Evolutionary conservation across 2,113 vertebrate species (phyloP).

Genomic region (Fregetta grallaria): DNA sequence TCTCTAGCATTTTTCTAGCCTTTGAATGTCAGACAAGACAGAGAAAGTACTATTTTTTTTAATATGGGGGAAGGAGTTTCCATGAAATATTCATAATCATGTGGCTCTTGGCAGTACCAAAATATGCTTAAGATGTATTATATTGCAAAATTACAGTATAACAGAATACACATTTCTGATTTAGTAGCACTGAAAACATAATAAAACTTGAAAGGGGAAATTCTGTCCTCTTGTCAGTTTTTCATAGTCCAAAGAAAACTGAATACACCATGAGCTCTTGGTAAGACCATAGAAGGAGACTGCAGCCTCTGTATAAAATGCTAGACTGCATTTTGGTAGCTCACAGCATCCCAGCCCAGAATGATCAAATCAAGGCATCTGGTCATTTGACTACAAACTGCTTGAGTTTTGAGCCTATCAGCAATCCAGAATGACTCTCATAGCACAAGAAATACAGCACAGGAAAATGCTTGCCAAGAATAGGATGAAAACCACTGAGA

Average conservation of each 20-base stretch:
- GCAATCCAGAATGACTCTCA: neutral
- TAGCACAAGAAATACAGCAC: neutral
- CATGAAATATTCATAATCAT: neutral
- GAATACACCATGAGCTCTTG: neutral
- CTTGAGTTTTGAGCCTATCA: neutral
- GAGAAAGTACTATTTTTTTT: neutral
- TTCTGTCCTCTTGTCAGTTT: neutral
- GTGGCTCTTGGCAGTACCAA: neutral
- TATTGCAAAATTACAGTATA: neutral
- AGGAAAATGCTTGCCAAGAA: conserved; percentile 21
- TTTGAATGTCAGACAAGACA: neutral
- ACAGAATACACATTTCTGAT: neutral
- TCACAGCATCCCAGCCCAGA: neutral
- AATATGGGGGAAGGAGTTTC: neutral
- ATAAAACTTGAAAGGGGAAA: neutral
- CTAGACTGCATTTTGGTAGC: neutral
- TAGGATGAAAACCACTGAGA: neutral
- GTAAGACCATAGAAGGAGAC: neutral
- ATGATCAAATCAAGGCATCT: neutral
- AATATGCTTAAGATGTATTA: neutral
- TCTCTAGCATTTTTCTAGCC: neutral
- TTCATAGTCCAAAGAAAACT: neutral
- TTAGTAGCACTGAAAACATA: neutral
- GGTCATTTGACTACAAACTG: neutral
- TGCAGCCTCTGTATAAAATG: neutral